A percentile compares a stretch with the other conserved stretches of the same genome.
Conservation (phyloP, 2,113 vertebrate species). For the Dipodomys merriami region DNA sequence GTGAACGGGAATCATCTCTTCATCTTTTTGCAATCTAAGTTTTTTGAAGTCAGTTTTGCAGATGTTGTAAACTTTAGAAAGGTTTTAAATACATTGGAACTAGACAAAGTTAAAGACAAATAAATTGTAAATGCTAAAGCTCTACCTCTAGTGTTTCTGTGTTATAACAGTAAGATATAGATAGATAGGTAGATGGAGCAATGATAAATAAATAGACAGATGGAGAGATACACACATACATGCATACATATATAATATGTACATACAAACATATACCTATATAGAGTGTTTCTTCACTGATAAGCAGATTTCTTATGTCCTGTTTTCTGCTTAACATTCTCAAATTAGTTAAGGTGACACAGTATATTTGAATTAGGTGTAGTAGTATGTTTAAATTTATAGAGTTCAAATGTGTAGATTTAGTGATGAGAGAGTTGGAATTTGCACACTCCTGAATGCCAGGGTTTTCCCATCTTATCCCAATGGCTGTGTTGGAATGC, state of each 20-base stretch:
- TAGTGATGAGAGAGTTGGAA: neutral
- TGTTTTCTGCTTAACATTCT: constrained; percentile 14
- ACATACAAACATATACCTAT: neutral
- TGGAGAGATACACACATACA: neutral
- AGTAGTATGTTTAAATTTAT: neutral
- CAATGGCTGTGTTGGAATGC: neutral
- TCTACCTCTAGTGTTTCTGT: neutral
- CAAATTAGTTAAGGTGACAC: neutral
- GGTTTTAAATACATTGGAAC: neutral
- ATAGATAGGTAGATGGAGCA: too few relatives aligned
- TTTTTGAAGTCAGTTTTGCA: constrained; percentile 25
- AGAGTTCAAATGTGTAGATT: neutral
- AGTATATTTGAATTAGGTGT: neutral
- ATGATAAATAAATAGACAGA: neutral
- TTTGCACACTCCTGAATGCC: neutral
- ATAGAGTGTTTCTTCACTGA: neutral
- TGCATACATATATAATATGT: neutral
- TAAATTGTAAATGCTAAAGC: neutral
- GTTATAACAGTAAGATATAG: neutral
- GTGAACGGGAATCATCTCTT: neutral
- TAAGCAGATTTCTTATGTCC: neutral
- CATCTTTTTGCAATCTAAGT: neutral
- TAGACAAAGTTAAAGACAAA: constrained; percentile 1
- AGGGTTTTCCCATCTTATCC: neutral
- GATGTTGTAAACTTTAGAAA: neutral